Evolutionary conservation across 2,888 invertebrate species (phyloP).

Genomic region (Hyppa rectilinea): DNA sequence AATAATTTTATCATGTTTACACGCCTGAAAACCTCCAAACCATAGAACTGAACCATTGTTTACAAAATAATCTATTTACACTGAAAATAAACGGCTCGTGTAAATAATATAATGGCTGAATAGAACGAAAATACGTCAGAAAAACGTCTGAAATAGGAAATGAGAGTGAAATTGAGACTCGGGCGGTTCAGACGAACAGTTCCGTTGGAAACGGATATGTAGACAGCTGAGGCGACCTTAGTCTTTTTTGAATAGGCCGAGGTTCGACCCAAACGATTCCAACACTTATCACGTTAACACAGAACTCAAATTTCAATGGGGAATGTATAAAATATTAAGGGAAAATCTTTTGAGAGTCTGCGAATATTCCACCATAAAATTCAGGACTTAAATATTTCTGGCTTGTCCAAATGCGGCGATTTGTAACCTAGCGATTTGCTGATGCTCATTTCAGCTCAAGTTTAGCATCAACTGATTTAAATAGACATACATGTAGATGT

Average conservation of each 20-base stretch:
- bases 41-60: slow-evolving; percentile 49
- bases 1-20: slow-evolving; percentile 49
- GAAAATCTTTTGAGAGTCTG: slow-evolving; percentile 31
- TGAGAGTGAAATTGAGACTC: slow-evolving; percentile 73
- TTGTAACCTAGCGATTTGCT: slow-evolving; percentile 31
- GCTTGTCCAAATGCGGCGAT: slow-evolving; percentile 29
- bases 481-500: too few relatives aligned
- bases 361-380: slow-evolving; percentile 53
- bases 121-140: slow-evolving; percentile 55
- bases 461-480: too few relatives aligned
- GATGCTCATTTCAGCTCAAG: too few relatives aligned
- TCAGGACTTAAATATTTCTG: slow-evolving; percentile 46
- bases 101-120: slow-evolving; percentile 55
- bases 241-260: slow-evolving; percentile 59
- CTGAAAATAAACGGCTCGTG: slow-evolving; percentile 51
- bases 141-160: slow-evolving; percentile 68
- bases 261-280: slow-evolving; percentile 28
- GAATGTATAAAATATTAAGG: slow-evolving; percentile 17
- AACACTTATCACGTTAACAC: slow-evolving; percentile 20
- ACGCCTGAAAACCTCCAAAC: slow-evolving; percentile 40
- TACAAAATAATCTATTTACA: slow-evolving; percentile 61
- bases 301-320: slow-evolving; percentile 35
- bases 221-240: slow-evolving; percentile 68
- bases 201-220: slow-evolving; percentile 70
- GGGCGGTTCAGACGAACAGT: slow-evolving; percentile 63